phyloP scores from a whole-genome alignment of 1,140 invertebrate genomes.

The Heliconius himera region DNA sequence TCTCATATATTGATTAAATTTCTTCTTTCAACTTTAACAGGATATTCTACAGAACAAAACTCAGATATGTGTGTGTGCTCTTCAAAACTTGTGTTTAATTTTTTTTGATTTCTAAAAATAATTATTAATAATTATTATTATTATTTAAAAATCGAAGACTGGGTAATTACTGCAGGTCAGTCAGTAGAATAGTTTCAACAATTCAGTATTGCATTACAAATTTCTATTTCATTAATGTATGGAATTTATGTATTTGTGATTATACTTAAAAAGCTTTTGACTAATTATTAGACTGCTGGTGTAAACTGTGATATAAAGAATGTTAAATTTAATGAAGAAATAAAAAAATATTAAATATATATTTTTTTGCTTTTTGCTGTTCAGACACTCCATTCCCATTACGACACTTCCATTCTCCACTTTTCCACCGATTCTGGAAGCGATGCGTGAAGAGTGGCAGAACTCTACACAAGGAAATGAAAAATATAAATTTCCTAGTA shows the following conservation, averaged over 20 bases:
- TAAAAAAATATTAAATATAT: neutral
- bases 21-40: too few species aligned
- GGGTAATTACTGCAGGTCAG: neutral
- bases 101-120: too few species aligned
- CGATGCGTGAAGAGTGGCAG: too few species aligned
- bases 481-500: too few species aligned
- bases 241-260: neutral
- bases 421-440: neutral
- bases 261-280: neutral
- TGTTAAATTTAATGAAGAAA: neutral
- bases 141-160: neutral
- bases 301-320: constrained; percentile 1
- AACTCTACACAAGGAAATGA: too few species aligned
- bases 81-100: too few species aligned
- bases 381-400: too few species aligned
- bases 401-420: too few species aligned
- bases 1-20: neutral
- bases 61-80: too few species aligned
- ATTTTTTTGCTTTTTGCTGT: neutral
- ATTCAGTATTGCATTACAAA: neutral
- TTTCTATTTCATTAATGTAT: neutral
- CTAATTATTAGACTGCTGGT: neutral
- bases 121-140: too few species aligned
- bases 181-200: neutral
- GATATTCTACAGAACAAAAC: too few species aligned